A percentile compares a stretch with the other conserved stretches of the same genome.
phyloP scores from a whole-genome alignment of 2,888 invertebrate species.

The Cerastis leucographa region DNA sequence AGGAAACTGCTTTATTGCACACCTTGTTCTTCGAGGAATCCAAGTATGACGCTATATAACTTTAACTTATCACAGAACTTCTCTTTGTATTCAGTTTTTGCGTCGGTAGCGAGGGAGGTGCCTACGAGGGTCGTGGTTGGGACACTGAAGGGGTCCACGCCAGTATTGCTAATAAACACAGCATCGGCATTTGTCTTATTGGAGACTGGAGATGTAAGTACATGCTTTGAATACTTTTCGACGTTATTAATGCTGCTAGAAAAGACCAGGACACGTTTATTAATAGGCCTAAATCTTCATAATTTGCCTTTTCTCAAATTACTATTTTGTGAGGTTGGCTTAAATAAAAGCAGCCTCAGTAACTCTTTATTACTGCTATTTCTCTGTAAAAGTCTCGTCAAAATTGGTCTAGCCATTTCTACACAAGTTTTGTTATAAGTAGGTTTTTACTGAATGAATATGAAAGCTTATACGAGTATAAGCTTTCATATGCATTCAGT shows the following conservation, averaged over 20 bases:
- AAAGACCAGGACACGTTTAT: background rate
- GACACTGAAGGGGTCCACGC: conserved; percentile 93
- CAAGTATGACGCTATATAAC: background rate
- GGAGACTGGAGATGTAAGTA: conserved; percentile 93
- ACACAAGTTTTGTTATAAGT: too few species aligned
- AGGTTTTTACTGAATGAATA: too few species aligned
- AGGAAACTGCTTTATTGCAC: background rate
- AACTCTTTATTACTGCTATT: too few species aligned
- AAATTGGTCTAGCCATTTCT: too few species aligned
- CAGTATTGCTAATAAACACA: conserved; percentile 90
- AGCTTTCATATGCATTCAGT: too few species aligned
- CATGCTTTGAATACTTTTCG: background rate
- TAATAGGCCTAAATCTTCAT: background rate
- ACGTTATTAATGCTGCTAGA: background rate
- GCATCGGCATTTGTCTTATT: conserved; percentile 93
- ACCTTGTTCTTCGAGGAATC: background rate
- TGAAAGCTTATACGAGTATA: too few species aligned
- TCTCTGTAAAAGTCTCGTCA: too few species aligned
- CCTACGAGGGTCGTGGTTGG: conserved; percentile 94
- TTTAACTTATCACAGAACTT: background rate
- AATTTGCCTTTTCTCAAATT: background rate
- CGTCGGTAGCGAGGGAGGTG: conserved; percentile 93
- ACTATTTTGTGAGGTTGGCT: background rate
- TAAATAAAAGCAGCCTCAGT: too few species aligned
- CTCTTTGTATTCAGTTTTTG: conserved; percentile 90